Conservation (phyloP, 2,888 invertebrate genomes). For the Sphecodes monilicornis region DNA sequence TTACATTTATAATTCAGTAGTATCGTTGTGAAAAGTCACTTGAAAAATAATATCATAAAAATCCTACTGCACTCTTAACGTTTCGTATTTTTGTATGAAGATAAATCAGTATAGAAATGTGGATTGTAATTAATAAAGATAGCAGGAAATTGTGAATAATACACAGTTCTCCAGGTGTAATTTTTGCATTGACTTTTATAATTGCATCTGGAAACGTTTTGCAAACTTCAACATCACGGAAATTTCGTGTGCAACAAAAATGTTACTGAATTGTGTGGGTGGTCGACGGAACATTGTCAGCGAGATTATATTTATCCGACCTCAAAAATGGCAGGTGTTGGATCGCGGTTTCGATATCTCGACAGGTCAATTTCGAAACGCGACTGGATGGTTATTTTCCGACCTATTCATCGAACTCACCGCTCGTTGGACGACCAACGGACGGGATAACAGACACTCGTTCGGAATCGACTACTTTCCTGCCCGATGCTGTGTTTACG, state of each 20-base stretch:
- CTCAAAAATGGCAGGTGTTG: not conserved
- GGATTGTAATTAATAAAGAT: too few relatives aligned
- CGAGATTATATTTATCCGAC: not conserved
- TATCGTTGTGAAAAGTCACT: too few relatives aligned
- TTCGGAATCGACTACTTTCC: conserved; percentile 28
- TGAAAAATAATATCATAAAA: too few relatives aligned
- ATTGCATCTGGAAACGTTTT: too few relatives aligned
- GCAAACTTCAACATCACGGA: too few relatives aligned
- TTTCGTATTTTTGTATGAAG: not conserved
- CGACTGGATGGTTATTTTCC: conserved; percentile 16
- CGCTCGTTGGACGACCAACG: not conserved
- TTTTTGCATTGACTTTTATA: too few relatives aligned
- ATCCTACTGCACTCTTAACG: not conserved
- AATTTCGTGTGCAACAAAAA: too few relatives aligned
- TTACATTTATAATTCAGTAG: too few relatives aligned
- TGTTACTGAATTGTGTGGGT: not conserved
- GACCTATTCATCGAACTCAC: conserved; percentile 26
- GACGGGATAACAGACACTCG: conserved; percentile 36
- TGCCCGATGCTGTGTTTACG: not conserved
- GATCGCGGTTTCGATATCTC: conserved; percentile 16
- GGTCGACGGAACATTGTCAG: not conserved
- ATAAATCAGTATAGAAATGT: too few relatives aligned
- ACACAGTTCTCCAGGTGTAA: too few relatives aligned
- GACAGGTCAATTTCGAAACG: conserved; percentile 31
- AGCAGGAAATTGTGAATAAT: too few relatives aligned